A percentile compares a stretch with the other conserved stretches of the same genome.
Evolutionary conservation across 64 coral and sea anemone genomes (phyloP).

Genomic region (Dendrophyllia cribrosa): DNA sequence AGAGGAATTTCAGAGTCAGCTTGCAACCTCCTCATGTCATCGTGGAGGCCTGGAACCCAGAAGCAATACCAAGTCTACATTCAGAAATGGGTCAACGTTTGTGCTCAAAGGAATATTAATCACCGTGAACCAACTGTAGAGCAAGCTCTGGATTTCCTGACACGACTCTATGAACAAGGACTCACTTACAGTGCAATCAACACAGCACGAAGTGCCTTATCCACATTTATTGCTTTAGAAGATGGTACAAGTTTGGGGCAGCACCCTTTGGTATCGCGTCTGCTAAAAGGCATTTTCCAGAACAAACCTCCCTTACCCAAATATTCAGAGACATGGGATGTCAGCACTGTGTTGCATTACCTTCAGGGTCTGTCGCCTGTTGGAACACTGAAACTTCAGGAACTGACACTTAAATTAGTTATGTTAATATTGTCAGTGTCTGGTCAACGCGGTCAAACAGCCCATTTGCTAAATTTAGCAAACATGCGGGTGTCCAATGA

Average conservation of each 20-base stretch:
- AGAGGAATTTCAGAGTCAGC: constrained; percentile 20
- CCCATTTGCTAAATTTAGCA: constrained; percentile 57
- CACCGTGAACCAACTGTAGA: constrained; percentile 31
- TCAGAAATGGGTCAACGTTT: constrained; percentile 12
- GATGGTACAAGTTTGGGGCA: constrained; percentile 47
- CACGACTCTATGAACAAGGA: neutral
- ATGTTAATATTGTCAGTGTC: constrained; percentile 45
- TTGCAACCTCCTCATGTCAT: constrained; percentile 15
- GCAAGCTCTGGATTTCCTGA: constrained; percentile 47
- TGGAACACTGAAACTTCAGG: constrained; percentile 50
- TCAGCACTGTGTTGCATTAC: constrained; percentile 24
- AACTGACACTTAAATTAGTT: constrained; percentile 52
- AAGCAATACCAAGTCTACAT: constrained; percentile 17
- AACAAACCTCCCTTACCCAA: constrained; percentile 26
- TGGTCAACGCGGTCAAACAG: constrained; percentile 10
- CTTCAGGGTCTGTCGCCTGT: constrained; percentile 9
- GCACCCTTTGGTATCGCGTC: constrained; percentile 42
- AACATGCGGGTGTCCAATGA: neutral
- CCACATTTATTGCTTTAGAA: constrained; percentile 1
- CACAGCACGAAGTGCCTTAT: constrained; percentile 50
- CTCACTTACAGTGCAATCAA: constrained; percentile 45
- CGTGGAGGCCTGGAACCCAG: neutral
- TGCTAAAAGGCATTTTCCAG: constrained; percentile 52
- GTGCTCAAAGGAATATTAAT: constrained; percentile 25
- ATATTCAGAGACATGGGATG: constrained; percentile 59